Evolutionary conservation across 2,797 vertebrate genomes (phyloP).

Genomic region (Sebastes taczanowskii): DNA sequence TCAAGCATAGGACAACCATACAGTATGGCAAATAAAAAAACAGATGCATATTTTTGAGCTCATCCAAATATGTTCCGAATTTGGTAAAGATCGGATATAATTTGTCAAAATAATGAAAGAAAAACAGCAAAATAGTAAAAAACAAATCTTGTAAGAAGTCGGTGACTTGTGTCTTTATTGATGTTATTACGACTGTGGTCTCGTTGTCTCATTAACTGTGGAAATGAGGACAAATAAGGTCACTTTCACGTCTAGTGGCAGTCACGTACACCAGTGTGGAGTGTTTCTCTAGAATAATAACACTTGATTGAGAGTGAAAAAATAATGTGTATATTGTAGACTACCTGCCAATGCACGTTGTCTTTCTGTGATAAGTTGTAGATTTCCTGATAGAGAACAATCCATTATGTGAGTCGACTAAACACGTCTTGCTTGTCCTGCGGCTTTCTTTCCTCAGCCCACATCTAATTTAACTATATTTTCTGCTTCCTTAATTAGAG

Average conservation of each 20-base stretch:
- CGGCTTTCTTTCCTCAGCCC: neutral
- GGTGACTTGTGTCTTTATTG: no score
- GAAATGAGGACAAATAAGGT: neutral
- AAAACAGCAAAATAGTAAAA: no score
- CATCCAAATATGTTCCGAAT: neutral
- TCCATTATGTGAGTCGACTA: neutral
- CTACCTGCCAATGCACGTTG: neutral
- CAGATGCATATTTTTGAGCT: no score
- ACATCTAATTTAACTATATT: neutral
- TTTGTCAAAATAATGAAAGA: neutral
- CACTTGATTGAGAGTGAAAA: neutral
- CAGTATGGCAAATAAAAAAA: no score
- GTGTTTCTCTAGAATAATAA: neutral
- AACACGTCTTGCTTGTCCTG: neutral
- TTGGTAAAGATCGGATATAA: neutral
- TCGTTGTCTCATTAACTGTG: neutral
- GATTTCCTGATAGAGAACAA: neutral
- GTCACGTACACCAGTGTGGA: neutral
- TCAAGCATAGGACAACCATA: neutral
- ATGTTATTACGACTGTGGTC: neutral
- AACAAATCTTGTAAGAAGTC: no score
- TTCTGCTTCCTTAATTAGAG: neutral
- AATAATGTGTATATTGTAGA: neutral
- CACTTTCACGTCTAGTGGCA: neutral
- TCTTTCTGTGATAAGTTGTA: neutral